phyloP scores from a whole-genome alignment of 2,113 vertebrate species.

The Serinus canaria region DNA sequence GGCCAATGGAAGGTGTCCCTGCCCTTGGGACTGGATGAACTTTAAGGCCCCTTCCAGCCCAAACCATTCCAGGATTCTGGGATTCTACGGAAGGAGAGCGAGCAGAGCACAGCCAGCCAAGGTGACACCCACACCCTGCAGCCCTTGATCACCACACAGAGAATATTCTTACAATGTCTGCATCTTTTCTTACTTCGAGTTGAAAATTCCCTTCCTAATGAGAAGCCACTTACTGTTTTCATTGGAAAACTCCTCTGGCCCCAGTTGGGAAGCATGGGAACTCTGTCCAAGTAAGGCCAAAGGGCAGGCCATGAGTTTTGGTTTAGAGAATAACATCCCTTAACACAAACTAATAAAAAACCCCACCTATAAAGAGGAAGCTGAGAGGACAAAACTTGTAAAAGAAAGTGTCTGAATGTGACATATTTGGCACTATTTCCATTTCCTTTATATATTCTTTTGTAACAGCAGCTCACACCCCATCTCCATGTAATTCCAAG shows the following conservation, averaged over 20 bases:
- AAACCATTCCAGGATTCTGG: background rate
- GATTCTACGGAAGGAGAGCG: background rate
- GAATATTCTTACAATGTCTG: rapidly evolving
- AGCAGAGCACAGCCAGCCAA: background rate
- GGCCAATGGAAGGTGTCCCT: background rate
- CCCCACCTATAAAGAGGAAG: background rate
- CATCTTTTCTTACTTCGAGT: background rate
- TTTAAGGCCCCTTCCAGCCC: background rate
- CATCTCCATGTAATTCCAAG: background rate
- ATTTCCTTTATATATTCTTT: background rate
- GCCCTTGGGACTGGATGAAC: background rate
- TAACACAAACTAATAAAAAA: background rate
- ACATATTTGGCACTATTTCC: background rate
- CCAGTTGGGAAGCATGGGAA: rapidly evolving
- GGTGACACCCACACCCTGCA: background rate
- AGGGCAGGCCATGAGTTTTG: rapidly evolving
- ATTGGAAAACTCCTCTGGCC: background rate
- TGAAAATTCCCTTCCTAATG: background rate
- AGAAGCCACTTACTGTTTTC: background rate
- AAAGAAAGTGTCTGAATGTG: background rate
- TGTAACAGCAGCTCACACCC: background rate
- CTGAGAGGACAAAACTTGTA: background rate
- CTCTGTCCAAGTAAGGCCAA: background rate
- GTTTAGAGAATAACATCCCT: background rate
- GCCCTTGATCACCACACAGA: background rate